phyloP scores from a whole-genome alignment of 2,888 invertebrate genomes.

The Siphonodentalium dalli region DNA sequence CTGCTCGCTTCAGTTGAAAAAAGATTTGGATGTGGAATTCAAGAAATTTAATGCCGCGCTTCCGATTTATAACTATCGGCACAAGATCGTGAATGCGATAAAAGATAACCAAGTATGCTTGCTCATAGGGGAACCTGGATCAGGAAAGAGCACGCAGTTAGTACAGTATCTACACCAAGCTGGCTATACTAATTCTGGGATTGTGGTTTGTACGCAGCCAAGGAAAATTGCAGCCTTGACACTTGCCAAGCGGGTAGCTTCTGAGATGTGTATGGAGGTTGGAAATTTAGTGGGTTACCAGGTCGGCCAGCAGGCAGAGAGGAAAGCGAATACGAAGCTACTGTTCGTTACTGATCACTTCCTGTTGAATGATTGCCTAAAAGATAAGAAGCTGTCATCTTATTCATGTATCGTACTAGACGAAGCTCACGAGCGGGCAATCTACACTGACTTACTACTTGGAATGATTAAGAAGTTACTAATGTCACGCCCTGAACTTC shows the following conservation, averaged over 20 bases:
- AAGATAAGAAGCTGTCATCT: conserved; percentile 36
- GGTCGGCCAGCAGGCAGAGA: conserved; percentile 35
- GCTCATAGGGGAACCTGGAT: conserved; percentile 61
- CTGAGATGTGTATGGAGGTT: conserved; percentile 43
- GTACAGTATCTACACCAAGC: conserved; percentile 56
- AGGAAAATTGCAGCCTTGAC: conserved; percentile 59
- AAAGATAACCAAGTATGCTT: conserved; percentile 44
- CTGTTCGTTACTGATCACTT: conserved; percentile 60
- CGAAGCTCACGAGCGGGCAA: conserved; percentile 62
- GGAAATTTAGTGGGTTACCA: conserved; percentile 53
- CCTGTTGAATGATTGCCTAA: conserved; percentile 52
- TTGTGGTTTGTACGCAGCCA: conserved; percentile 61
- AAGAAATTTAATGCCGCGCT: conserved; percentile 31
- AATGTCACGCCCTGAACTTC: conserved; percentile 42
- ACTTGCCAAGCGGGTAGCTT: conserved; percentile 53
- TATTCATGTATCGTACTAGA: conserved; percentile 54
- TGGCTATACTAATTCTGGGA: conserved; percentile 31
- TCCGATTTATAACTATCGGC: conserved; percentile 47
- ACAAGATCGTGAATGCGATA: conserved; percentile 39
- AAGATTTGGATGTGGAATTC: conserved; percentile 37
- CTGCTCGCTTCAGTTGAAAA: conserved; percentile 13
- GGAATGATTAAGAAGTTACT: conserved; percentile 54
- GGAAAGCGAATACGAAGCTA: conserved; percentile 37
- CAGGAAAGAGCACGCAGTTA: conserved; percentile 64
- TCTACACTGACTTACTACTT: conserved; percentile 59